Evolutionary conservation across 2,113 vertebrate species (phyloP).

Genomic region (Pholis gunnellus): DNA sequence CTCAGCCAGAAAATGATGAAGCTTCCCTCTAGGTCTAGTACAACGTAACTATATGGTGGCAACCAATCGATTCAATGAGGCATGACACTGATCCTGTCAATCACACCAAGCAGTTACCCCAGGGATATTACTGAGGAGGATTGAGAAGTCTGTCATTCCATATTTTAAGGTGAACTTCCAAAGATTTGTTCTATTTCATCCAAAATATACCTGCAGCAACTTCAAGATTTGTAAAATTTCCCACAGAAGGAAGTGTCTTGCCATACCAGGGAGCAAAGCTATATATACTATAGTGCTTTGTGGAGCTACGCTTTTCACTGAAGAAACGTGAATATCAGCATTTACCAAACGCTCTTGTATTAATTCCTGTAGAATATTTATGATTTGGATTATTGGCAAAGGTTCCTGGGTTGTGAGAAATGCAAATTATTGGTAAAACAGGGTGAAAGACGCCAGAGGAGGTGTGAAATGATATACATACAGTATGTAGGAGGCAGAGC

Average conservation of each 20-base stretch:
- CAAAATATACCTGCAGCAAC: background rate
- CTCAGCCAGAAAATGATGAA: slow-evolving; percentile 21
- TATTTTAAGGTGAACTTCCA: slow-evolving; percentile 8
- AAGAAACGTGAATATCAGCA: slow-evolving; percentile 38
- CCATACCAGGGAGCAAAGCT: background rate
- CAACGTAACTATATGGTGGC: slow-evolving; percentile 11
- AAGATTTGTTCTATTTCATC: slow-evolving; percentile 6
- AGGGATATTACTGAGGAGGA: background rate
- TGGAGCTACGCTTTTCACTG: background rate
- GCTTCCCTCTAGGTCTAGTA: background rate
- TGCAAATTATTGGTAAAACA: slow-evolving; percentile 61
- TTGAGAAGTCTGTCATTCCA: slow-evolving; percentile 5
- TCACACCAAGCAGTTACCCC: slow-evolving; percentile 18
- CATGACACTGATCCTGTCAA: slow-evolving; percentile 24
- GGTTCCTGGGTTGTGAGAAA: slow-evolving; percentile 67
- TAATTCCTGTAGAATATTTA: slow-evolving; percentile 63
- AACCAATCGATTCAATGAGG: slow-evolving; percentile 28
- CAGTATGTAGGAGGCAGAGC: background rate
- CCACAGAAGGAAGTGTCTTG: background rate
- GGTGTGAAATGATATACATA: too few relatives aligned
- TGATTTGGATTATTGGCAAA: slow-evolving; percentile 65
- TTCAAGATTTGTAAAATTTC: background rate
- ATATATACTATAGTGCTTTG: background rate
- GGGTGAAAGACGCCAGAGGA: slow-evolving; percentile 58
- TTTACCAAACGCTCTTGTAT: slow-evolving; percentile 9